Percentiles rank a stretch among this genome's conserved stretches.
Evolutionary conservation across 2,113 vertebrate species (phyloP).

Genomic region (Catagonus wagneri): DNA sequence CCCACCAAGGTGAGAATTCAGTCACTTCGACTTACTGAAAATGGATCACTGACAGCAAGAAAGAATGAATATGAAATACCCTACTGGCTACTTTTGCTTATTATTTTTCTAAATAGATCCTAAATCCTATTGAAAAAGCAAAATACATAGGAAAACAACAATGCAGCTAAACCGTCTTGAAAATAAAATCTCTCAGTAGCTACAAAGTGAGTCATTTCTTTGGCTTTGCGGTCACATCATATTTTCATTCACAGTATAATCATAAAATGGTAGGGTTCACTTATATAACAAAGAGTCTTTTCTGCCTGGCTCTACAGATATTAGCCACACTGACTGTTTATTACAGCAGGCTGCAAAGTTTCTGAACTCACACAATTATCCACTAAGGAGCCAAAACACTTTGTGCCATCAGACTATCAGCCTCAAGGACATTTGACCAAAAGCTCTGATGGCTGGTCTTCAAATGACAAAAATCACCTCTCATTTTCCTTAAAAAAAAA

Average conservation of each 20-base stretch:
- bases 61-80: neutral
- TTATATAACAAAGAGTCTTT: conserved; percentile 29
- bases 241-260: conserved; percentile 48
- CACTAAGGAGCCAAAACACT: neutral
- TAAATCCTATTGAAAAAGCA: neutral
- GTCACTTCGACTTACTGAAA: neutral
- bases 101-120: conserved; percentile 35
- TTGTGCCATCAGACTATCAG: neutral
- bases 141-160: conserved; percentile 23
- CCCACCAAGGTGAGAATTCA: neutral
- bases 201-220: neutral
- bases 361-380: neutral
- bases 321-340: neutral
- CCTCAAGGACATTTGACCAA: neutral
- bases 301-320: conserved; percentile 42
- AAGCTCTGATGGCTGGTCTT: neutral
- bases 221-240: conserved; percentile 35
- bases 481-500: neutral
- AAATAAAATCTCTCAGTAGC: conserved; percentile 59
- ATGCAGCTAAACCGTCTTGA: neutral
- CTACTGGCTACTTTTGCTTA: neutral
- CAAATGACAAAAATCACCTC: neutral
- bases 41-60: neutral
- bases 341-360: neutral
- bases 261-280: conserved; percentile 12